Conservation (phyloP, 2,888 invertebrate genomes). For the Unio delphinus region DNA sequence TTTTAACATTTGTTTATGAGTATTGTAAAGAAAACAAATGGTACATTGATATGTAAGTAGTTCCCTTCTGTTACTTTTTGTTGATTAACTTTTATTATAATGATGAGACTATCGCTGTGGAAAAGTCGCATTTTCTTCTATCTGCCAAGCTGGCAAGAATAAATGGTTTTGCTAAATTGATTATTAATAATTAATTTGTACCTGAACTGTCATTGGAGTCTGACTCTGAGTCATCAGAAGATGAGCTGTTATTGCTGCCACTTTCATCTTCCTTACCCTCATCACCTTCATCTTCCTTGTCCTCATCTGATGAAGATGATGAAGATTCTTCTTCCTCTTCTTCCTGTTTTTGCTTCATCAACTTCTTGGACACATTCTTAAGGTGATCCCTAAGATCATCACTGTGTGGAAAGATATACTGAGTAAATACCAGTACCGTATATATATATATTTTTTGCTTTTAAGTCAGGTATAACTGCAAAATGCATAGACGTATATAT, state of each 20-base stretch:
- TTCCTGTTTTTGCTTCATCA: slow-evolving; percentile 54
- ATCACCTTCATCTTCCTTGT: slow-evolving; percentile 2
- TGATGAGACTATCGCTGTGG: not conserved
- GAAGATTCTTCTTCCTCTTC: slow-evolving; percentile 20
- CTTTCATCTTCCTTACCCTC: slow-evolving; percentile 9
- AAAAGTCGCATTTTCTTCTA: not conserved
- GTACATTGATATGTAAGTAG: too few relatives aligned
- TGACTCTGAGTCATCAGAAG: slow-evolving; percentile 1
- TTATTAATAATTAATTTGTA: not conserved
- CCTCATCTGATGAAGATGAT: not conserved
- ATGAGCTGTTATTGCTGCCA: slow-evolving; percentile 1
- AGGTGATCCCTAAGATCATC: slow-evolving; percentile 92
- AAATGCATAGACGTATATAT: too few relatives aligned
- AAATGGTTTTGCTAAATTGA: too few relatives aligned
- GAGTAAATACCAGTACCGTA: too few relatives aligned
- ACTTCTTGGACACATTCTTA: slow-evolving; percentile 79
- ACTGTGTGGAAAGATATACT: slow-evolving; percentile 51
- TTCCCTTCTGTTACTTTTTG: too few relatives aligned
- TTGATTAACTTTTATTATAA: not conserved
- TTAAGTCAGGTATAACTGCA: too few relatives aligned
- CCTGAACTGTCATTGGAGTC: slow-evolving; percentile 4
- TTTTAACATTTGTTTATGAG: too few relatives aligned
- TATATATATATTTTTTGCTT: too few relatives aligned
- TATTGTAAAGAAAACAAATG: too few relatives aligned
- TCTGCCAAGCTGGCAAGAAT: too few relatives aligned